Percentiles rank a stretch among this genome's conserved stretches.
Conservation (phyloP, 2,113 vertebrate genomes). For the Mionectes macconnelli region DNA sequence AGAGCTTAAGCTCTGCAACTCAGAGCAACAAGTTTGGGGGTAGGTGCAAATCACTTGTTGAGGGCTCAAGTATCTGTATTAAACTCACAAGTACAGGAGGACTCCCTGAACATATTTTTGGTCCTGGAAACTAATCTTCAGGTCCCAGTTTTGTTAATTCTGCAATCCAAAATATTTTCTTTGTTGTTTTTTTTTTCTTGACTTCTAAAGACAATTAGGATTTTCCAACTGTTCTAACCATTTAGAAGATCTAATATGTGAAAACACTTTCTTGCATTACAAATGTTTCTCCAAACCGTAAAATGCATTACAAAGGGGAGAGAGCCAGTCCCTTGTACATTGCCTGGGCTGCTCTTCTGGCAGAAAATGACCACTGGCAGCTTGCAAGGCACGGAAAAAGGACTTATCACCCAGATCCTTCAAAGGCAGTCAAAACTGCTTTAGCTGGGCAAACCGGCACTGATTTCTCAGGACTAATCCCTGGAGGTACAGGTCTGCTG, state of each 20-base stretch:
- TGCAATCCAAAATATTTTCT: neutral
- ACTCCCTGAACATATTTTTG: neutral
- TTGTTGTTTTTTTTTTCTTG: neutral
- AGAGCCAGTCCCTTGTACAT: neutral
- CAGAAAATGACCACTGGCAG: slow-evolving; percentile 35
- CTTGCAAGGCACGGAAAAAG: slow-evolving; percentile 3
- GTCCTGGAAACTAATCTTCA: neutral
- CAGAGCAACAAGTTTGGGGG: neutral
- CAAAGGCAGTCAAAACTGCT: neutral
- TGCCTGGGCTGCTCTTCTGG: slow-evolving; percentile 22
- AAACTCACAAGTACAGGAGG: neutral
- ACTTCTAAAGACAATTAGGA: neutral
- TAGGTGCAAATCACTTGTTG: neutral
- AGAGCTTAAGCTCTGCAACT: neutral
- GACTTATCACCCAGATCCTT: slow-evolving; percentile 1
- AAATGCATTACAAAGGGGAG: slow-evolving; percentile 22
- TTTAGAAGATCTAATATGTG: slow-evolving; percentile 6
- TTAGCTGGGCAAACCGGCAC: neutral
- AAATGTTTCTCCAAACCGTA: slow-evolving; percentile 6
- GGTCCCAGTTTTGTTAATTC: neutral
- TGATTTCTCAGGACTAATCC: neutral
- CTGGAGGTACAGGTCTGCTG: slow-evolving; percentile 21
- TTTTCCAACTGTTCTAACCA: slow-evolving; percentile 35
- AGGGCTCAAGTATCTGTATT: neutral
- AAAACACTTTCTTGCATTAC: slow-evolving; percentile 34